Base-by-base conservation (phyloP, 2,113 vertebrate species). In the Ictalurus furcatus region DNA sequence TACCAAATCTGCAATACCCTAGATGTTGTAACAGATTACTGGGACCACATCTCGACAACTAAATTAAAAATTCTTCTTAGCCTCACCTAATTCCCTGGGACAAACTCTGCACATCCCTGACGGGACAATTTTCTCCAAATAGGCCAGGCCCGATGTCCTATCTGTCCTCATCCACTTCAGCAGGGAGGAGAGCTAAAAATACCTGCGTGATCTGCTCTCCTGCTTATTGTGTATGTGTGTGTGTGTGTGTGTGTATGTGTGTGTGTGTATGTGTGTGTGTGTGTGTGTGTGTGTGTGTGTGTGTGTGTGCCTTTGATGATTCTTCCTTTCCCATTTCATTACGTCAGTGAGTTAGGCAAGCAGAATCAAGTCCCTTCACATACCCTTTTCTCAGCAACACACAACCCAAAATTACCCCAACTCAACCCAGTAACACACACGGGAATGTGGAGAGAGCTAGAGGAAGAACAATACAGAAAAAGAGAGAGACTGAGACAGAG, bases 311-410 rank as follows among this genome's bases (percentile, higher is more conserved):
- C 34, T 78, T 48, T 85, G 82, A 78, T 85, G 83, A 78, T 30
- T 79, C 83, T 65, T 67, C 37, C 84, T 56, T 85, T 78, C 73
- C 56, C 12, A 28, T 89, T 78, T 82, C 87, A 82, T 88, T 83
- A 89, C 25, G 21, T 85, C 88, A 78, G 44, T 48, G 40, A 56
- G 58, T 88, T 88, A 71, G 87, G 48, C 30, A 59, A 83, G 56
- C 81, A 83, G 58, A 83, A 61, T 40, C 56, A 37, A 83, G 11
- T 61, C 21, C 30, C 30, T 12, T 61, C 56, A 61, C n/a, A 25
- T 83, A 61, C 19, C 19, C 17, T 61, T 61, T 83, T 40, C 19
- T 59, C 19, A 37, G 30, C n/a, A 82, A 25, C 30, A 37, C 19
- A 23, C 56, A 59, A 23, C 54, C 80, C 54, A 19, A 21, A 61